phyloP scores from a whole-genome alignment of 1,140 invertebrate species.

The Drosophila bocqueti region DNA sequence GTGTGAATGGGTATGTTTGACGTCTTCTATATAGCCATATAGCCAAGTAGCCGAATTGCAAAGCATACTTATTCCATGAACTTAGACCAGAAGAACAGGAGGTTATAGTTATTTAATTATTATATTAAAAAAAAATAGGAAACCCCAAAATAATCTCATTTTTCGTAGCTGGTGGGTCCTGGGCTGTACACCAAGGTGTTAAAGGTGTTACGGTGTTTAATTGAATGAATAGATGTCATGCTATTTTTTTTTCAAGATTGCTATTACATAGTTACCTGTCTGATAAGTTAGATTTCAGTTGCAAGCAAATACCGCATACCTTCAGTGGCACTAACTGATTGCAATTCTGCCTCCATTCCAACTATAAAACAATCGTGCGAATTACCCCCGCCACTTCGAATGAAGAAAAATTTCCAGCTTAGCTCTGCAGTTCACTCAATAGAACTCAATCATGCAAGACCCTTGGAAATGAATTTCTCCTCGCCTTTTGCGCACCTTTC shows the following conservation, averaged over 20 bases:
- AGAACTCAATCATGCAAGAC: slow-evolving; percentile 59
- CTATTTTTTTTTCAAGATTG: background rate
- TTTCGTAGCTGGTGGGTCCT: too few species aligned
- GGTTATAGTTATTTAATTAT: too few species aligned
- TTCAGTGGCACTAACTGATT: background rate
- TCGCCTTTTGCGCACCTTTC: slow-evolving; percentile 64
- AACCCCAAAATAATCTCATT: too few species aligned
- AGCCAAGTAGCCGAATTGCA: too few species aligned
- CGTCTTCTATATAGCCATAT: too few species aligned
- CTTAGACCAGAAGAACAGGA: too few species aligned
- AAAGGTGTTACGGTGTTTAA: too few species aligned
- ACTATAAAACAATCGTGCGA: slow-evolving; percentile 27
- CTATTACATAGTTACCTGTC: background rate
- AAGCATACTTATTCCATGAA: too few species aligned
- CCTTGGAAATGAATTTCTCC: slow-evolving; percentile 26
- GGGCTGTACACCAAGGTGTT: too few species aligned
- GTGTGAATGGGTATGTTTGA: too few species aligned
- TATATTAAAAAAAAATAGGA: too few species aligned
- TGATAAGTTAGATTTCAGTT: background rate
- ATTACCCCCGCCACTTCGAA: slow-evolving; percentile 31
- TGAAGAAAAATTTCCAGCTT: slow-evolving; percentile 31
- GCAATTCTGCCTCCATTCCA: background rate
- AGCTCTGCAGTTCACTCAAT: slow-evolving; percentile 40
- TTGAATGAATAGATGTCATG: too few species aligned
- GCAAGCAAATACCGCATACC: background rate